Conservation (phyloP, 1,140 invertebrate species). For the Pogonognathellus flavescens region DNA sequence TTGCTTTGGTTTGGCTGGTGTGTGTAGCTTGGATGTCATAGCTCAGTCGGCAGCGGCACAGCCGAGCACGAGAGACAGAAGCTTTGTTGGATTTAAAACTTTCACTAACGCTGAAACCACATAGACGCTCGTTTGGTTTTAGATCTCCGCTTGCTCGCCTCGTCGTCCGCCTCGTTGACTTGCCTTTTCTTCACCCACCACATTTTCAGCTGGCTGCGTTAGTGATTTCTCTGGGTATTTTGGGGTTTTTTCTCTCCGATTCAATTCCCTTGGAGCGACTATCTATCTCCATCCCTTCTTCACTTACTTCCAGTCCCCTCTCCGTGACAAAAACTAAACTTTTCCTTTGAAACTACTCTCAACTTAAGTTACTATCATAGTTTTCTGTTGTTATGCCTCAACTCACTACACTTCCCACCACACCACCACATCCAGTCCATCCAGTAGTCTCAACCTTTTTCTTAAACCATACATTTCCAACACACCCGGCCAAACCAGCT, state of each 20-base stretch:
- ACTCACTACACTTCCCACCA: not conserved
- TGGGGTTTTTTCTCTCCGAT: not conserved
- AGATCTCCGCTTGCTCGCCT: not conserved
- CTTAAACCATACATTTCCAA: not conserved
- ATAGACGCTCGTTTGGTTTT: not conserved
- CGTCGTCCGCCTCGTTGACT: not conserved
- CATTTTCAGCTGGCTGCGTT: conserved; percentile 11
- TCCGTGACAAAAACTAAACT: conserved; percentile 41
- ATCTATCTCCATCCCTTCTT: conserved; percentile 30
- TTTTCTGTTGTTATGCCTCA: not conserved
- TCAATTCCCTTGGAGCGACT: conserved; percentile 39
- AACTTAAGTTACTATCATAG: not conserved
- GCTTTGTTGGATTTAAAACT: conserved; percentile 34
- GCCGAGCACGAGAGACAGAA: conserved; percentile 3
- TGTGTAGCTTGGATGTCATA: too few species aligned
- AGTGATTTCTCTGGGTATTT: conserved; percentile 4
- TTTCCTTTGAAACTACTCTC: conserved; percentile 21
- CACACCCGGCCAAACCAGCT: not conserved
- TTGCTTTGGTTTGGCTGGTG: too few species aligned
- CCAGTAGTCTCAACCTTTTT: not conserved
- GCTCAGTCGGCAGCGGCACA: not conserved
- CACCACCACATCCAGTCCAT: too few species aligned
- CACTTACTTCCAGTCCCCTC: not conserved
- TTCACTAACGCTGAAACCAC: conserved; percentile 14
- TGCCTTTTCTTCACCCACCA: conserved; percentile 15